These are phyloP conservation scores for Papilio gigon DNA, from an alignment of 2,888 invertebrate species.

Conservation along the genomic window DNA sequence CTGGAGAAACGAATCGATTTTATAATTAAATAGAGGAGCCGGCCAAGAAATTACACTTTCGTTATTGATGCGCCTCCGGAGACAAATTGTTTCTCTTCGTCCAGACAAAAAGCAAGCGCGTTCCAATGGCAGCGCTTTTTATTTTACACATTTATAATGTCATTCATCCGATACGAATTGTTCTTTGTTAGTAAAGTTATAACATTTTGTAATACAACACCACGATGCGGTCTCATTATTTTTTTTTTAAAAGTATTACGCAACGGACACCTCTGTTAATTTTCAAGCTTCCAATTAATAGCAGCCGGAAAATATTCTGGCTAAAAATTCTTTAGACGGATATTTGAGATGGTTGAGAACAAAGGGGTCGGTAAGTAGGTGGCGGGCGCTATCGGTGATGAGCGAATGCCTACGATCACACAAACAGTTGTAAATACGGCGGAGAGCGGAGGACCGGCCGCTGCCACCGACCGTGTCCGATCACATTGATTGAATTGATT, in stretches of 20 bases:
- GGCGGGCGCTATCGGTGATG: constrained; percentile 38
- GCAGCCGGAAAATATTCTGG: constrained; percentile 63
- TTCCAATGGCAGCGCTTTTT: constrained; percentile 45
- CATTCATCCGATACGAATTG: constrained; percentile 48
- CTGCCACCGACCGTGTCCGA: constrained; percentile 68
- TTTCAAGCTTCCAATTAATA: constrained; percentile 75
- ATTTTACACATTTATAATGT: constrained; percentile 50
- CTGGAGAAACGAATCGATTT: constrained; percentile 61
- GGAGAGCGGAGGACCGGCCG: constrained; percentile 50
- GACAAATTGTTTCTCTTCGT: constrained; percentile 53
- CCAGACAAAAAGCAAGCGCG: constrained; percentile 49
- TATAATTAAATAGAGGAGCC: constrained; percentile 58
- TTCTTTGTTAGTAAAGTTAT: constrained; percentile 45
- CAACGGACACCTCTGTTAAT: constrained; percentile 73
- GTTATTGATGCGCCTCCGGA: constrained; percentile 48
- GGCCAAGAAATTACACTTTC: constrained; percentile 59
- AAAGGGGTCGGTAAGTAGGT: constrained; percentile 53
- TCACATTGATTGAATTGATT: constrained; percentile 75
- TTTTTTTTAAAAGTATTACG: constrained; percentile 55
- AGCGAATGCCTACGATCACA: constrained; percentile 31
- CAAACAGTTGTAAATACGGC: constrained; percentile 17
- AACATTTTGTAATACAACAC: constrained; percentile 58
- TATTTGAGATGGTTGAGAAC: constrained; percentile 76
- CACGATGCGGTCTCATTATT: constrained; percentile 64
- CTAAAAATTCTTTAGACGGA: constrained; percentile 68